phyloP scores from a whole-genome alignment of 2,888 invertebrate species.

The Agrypnus murinus region DNA sequence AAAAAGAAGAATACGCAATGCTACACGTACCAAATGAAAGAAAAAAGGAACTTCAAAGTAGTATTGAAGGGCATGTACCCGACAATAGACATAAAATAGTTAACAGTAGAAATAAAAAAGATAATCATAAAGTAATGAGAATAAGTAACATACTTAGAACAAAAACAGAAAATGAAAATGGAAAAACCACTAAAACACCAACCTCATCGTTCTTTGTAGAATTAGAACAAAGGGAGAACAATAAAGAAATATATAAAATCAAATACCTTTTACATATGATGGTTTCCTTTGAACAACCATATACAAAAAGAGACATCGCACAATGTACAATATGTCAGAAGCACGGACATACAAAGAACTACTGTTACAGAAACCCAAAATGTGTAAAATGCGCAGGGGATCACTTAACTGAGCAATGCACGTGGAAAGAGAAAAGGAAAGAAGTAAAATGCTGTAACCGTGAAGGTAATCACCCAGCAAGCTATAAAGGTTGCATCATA shows the following conservation, averaged over 20 bases:
- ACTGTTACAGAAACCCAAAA: too few species aligned
- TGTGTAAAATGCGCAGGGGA: slow-evolving; percentile 20
- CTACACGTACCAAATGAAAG: slow-evolving; percentile 51
- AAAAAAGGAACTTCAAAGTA: slow-evolving; percentile 49
- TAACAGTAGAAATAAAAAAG: slow-evolving; percentile 43
- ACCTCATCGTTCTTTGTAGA: slow-evolving; percentile 28
- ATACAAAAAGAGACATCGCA: slow-evolving; percentile 17
- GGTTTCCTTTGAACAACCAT: slow-evolving; percentile 16
- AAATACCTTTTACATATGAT: too few species aligned
- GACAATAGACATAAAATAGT: slow-evolving; percentile 35
- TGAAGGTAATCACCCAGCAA: too few species aligned
- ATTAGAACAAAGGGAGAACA: slow-evolving; percentile 24
- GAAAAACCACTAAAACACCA: slow-evolving; percentile 20
- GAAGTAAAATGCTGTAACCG: not conserved
- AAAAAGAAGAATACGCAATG: too few species aligned
- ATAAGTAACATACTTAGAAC: slow-evolving; percentile 6
- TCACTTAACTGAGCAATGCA: slow-evolving; percentile 16
- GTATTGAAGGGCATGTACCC: slow-evolving; percentile 51
- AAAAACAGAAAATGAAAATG: slow-evolving; percentile 12
- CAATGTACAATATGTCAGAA: not conserved
- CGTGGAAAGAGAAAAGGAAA: slow-evolving; percentile 3
- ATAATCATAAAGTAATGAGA: slow-evolving; percentile 20
- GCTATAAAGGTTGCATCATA: too few species aligned
- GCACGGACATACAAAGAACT: too few species aligned
- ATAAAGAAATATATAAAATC: too few species aligned